Conservation (phyloP, 2,888 invertebrate species). For the Drosophila affinis region DNA sequence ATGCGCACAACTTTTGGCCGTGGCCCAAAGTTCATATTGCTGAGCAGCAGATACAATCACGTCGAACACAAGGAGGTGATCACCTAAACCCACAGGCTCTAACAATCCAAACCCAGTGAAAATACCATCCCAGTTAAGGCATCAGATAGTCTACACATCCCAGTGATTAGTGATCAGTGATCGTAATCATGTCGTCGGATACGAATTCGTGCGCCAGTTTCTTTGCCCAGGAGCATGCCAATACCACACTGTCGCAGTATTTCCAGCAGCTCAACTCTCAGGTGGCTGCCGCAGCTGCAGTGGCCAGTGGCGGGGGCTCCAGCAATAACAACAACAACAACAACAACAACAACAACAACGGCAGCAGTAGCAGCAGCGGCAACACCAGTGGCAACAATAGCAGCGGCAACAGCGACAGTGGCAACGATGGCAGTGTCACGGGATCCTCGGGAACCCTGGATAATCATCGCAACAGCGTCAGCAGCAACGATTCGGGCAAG, state of each 20-base stretch:
- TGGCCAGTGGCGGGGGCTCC: conserved; percentile 47
- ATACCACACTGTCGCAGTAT: conserved; percentile 78
- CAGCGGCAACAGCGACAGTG: conserved; percentile 54
- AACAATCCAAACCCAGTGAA: conserved; percentile 17
- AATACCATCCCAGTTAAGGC: background rate
- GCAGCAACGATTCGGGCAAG: conserved; percentile 70
- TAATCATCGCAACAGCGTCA: conserved; percentile 67
- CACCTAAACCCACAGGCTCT: conserved; percentile 44
- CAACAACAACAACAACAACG: conserved; percentile 55
- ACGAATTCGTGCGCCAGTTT: conserved; percentile 79
- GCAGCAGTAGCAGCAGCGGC: conserved; percentile 40
- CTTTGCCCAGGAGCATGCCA: conserved; percentile 81
- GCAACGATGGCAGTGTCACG: conserved; percentile 49
- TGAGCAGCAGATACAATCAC: conserved; percentile 58
- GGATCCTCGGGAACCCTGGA: conserved; percentile 51
- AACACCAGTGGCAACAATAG: conserved; percentile 12
- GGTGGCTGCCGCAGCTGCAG: conserved; percentile 67
- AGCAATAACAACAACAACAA: conserved; percentile 47
- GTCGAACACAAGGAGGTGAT: conserved; percentile 66
- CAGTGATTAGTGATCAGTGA: conserved; percentile 41
- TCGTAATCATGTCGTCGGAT: conserved; percentile 67
- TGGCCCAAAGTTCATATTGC: conserved; percentile 51
- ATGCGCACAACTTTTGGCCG: conserved; percentile 62
- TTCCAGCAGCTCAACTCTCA: conserved; percentile 81
- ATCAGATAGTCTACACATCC: background rate